phyloP scores from a whole-genome alignment of 2,797 vertebrate species.

The Hypotaenidia philippensis region DNA sequence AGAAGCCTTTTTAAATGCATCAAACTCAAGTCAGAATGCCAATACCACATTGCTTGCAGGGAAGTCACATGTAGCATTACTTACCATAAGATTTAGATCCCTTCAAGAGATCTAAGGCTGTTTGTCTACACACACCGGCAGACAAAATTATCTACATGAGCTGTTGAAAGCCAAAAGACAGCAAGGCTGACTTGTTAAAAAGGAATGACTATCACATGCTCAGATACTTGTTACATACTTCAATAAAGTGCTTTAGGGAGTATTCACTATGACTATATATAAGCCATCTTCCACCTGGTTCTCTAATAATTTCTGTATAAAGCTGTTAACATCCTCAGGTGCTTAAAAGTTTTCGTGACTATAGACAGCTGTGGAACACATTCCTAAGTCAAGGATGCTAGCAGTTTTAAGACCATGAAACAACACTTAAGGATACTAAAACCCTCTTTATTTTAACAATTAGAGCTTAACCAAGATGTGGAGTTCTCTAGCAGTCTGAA shows the following conservation, averaged over 20 bases:
- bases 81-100: slow-evolving; percentile 34
- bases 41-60: slow-evolving; percentile 12
- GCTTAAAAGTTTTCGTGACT: not conserved
- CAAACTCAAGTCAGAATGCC: not conserved
- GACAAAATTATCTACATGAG: not conserved
- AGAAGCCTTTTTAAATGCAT: slow-evolving; percentile 19
- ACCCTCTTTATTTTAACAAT: not conserved
- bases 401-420: not conserved
- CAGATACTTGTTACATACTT: not conserved
- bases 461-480: not conserved
- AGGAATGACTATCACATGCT: slow-evolving; percentile 60
- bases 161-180: slow-evolving; percentile 33
- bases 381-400: not conserved
- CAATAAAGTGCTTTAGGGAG: not conserved
- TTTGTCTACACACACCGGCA: slow-evolving; percentile 13
- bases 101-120: slow-evolving; percentile 23
- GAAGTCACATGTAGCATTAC: slow-evolving; percentile 39
- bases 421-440: not conserved
- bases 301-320: not conserved
- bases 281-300: not conserved
- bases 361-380: not conserved
- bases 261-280: not conserved
- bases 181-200: slow-evolving; percentile 17
- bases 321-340: not conserved
- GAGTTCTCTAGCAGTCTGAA: not conserved